Conservation (phyloP, 2,888 invertebrate genomes). For the Phortica okadai region DNA sequence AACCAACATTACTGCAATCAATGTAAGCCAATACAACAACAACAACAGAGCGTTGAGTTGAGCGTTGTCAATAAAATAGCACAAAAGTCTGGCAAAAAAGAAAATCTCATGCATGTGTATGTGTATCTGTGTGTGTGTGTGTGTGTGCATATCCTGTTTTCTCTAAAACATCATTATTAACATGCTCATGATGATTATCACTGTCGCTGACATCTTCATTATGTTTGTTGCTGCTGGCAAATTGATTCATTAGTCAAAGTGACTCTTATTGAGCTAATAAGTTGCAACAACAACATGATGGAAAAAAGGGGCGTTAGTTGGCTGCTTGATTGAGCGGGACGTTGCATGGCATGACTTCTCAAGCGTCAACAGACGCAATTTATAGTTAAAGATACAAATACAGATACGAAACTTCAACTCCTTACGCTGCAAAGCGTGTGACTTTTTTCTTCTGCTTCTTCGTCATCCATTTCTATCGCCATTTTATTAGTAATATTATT, state of each 20-base stretch:
- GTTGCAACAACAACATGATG: conserved; percentile 24
- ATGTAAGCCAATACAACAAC: too few species aligned
- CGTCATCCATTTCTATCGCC: background rate
- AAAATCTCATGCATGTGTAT: too few species aligned
- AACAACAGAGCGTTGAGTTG: too few species aligned
- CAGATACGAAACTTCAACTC: too few species aligned
- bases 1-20: too few species aligned
- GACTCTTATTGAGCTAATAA: conserved; percentile 67
- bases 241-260: conserved; percentile 72
- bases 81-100: too few species aligned
- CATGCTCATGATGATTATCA: conserved; percentile 33
- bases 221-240: conserved; percentile 54
- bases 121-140: too few species aligned
- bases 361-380: too few species aligned
- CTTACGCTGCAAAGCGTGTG: background rate
- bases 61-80: too few species aligned
- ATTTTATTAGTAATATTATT: background rate
- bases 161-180: background rate
- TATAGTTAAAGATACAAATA: too few species aligned
- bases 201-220: conserved; percentile 8
- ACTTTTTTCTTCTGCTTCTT: background rate
- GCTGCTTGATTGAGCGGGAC: background rate
- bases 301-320: conserved; percentile 1
- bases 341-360: too few species aligned
- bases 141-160: conserved; percentile 20